These are phyloP conservation scores for Hippoglossus hippoglossus DNA, from an alignment of 2,797 vertebrate genomes.

Conservation along the genomic window DNA sequence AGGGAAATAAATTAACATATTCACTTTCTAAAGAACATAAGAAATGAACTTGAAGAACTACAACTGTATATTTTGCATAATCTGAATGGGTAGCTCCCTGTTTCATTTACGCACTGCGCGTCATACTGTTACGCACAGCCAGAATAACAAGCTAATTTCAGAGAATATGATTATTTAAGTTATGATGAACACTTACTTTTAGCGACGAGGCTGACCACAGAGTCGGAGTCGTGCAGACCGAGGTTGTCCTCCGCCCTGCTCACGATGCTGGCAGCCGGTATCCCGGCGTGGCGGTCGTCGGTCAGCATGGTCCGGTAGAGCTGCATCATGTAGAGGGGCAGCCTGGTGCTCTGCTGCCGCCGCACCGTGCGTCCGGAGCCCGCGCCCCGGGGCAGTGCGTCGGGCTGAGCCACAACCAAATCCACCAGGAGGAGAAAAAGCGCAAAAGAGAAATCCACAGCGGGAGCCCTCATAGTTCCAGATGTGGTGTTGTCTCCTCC, in stretches of 20 bases:
- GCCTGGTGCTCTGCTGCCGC: conserved; percentile 40
- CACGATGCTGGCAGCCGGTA: conserved; percentile 3
- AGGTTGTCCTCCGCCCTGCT: conserved; percentile 64
- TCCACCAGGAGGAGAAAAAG: conserved; percentile 60
- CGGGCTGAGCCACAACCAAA: conserved; percentile 37
- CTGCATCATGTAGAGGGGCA: conserved; percentile 88
- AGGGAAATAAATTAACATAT: no score
- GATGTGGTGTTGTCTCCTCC: conserved; percentile 21
- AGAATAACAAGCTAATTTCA: no score
- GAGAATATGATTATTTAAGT: no score
- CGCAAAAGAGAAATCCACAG: conserved; percentile 45
- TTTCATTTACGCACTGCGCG: no score
- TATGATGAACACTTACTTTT: conserved; percentile 80
- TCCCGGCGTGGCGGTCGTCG: conserved; percentile 54
- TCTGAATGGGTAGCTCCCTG: no score
- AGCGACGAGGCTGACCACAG: conserved; percentile 85
- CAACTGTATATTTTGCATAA: background rate
- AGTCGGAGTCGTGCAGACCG: conserved; percentile 80
- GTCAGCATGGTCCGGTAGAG: conserved; percentile 84
- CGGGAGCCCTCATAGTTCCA: conserved; percentile 58
- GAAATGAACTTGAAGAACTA: no score
- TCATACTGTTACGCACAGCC: no score
- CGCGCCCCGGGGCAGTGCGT: conserved; percentile 41
- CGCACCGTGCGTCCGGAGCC: conserved; percentile 33
- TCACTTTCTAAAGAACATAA: no score